Percentiles rank a stretch among this genome's conserved stretches.
Conservation (phyloP, 2,888 invertebrate genomes). For the Oasisia sp. region DNA sequence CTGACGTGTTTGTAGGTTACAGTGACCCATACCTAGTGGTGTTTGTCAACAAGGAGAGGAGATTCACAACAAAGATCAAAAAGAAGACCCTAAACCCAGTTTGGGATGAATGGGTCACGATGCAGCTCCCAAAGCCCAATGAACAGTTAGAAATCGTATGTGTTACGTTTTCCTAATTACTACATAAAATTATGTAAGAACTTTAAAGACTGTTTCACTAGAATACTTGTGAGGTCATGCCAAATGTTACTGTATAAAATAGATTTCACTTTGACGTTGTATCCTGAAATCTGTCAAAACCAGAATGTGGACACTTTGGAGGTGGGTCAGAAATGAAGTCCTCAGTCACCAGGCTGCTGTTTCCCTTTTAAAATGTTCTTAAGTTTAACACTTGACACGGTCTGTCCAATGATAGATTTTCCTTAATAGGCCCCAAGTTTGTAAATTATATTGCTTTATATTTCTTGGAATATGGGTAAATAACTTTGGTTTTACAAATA, state of each 20-base stretch:
- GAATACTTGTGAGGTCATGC: neutral
- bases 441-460: too few relatives aligned
- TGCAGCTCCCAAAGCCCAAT: slow-evolving; percentile 66
- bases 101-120: slow-evolving; percentile 70
- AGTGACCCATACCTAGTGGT: slow-evolving; percentile 71
- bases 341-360: too few relatives aligned
- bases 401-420: too few relatives aligned
- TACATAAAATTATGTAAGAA: neutral
- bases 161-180: slow-evolving; percentile 28
- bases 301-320: too few relatives aligned
- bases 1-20: slow-evolving; percentile 59
- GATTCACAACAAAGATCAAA: slow-evolving; percentile 69
- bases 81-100: slow-evolving; percentile 70
- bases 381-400: too few relatives aligned
- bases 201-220: neutral
- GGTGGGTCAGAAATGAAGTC: too few relatives aligned
- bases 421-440: too few relatives aligned
- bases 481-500: neutral
- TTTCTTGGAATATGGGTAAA: too few relatives aligned
- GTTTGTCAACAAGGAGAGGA: slow-evolving; percentile 67
- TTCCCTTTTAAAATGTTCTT: too few relatives aligned
- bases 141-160: slow-evolving; percentile 69
- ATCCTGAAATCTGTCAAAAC: too few relatives aligned
- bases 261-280: too few relatives aligned
- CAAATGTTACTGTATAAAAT: neutral